A percentile compares a stretch with the other conserved stretches of the same genome.
Conservation (phyloP, 2,113 vertebrate genomes). For the Mobula hypostoma region DNA sequence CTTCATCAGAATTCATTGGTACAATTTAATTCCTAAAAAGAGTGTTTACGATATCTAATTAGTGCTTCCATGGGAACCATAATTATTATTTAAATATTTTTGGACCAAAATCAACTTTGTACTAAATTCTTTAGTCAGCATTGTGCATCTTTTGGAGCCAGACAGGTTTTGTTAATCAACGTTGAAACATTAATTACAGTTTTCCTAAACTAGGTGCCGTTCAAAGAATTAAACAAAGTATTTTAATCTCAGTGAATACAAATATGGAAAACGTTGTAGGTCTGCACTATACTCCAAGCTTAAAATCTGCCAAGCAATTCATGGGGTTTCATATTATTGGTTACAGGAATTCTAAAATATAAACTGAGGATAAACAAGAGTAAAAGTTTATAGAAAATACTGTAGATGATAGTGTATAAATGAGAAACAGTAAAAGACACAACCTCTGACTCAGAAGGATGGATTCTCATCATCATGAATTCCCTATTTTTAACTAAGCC, state of each 20-base stretch:
- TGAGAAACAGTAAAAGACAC: not conserved
- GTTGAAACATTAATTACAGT: not conserved
- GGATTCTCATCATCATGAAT: not conserved
- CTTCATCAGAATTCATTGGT: not conserved
- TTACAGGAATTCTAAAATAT: conserved; percentile 1
- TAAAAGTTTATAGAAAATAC: not conserved
- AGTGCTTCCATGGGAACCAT: not conserved
- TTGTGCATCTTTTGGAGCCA: not conserved
- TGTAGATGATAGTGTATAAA: not conserved
- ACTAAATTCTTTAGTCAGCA: not conserved
- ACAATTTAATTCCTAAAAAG: not conserved
- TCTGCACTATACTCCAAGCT: not conserved
- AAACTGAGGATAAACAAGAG: not conserved
- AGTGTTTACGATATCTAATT: not conserved
- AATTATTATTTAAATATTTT: not conserved
- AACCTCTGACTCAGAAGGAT: not conserved
- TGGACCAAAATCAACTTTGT: not conserved
- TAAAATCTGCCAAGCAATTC: not conserved
- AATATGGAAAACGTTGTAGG: not conserved
- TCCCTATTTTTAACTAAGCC: not conserved
- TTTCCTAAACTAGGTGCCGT: not conserved
- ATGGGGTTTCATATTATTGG: not conserved
- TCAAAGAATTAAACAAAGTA: not conserved
- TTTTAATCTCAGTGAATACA: not conserved
- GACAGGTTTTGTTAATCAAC: not conserved